Percentiles rank a stretch among this genome's conserved stretches.
These are phyloP conservation scores for Daboia siamensis DNA, from an alignment of 2,113 vertebrate species.

Conservation along the genomic window DNA sequence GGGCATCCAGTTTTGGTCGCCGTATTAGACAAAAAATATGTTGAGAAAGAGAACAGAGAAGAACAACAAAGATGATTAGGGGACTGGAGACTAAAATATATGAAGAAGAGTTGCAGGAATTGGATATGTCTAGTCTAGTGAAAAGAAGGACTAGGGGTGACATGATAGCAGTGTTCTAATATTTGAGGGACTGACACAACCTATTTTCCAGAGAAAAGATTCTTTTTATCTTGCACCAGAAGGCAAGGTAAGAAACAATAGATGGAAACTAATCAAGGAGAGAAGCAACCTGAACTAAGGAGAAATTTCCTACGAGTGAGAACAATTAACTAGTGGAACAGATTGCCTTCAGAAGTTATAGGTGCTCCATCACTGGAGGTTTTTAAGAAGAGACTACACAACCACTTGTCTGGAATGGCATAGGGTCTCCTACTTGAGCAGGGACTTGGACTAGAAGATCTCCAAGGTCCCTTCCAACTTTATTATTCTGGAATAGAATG, in stretches of 20 bases:
- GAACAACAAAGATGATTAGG: not conserved
- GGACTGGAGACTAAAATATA: not conserved
- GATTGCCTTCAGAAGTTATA: not conserved
- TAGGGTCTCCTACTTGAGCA: not conserved
- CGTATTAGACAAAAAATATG: fast-evolving
- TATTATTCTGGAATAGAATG: not conserved
- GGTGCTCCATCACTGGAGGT: not conserved
- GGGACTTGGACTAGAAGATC: too few species aligned
- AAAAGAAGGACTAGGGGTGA: not conserved
- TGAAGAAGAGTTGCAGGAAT: not conserved
- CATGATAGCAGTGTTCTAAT: not conserved
- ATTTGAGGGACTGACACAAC: not conserved
- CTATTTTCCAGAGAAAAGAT: not conserved
- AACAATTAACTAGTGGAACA: not conserved
- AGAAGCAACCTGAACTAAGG: not conserved
- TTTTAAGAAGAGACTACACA: not conserved
- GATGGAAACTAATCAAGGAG: not conserved
- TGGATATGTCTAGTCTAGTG: not conserved
- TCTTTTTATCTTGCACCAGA: not conserved
- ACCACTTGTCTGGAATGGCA: not conserved
- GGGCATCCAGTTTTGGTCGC: not conserved
- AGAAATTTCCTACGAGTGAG: not conserved
- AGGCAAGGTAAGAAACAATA: not conserved
- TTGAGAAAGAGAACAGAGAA: not conserved
- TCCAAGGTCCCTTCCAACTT: too few species aligned